Base-by-base conservation (phyloP, 2,888 invertebrate genomes). In the Ecliptopera silaceata region DNA sequence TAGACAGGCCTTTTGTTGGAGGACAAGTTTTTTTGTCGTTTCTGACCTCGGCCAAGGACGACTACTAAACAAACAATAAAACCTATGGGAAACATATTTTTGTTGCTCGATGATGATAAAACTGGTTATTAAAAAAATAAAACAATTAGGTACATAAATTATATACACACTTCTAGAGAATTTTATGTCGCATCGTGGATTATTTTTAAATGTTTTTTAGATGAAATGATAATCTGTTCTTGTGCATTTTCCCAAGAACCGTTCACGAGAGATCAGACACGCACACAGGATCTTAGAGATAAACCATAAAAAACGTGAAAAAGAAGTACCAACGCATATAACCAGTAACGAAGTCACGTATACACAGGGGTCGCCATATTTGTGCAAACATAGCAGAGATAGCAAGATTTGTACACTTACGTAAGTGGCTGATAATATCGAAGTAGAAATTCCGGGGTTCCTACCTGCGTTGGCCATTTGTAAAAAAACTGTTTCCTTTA, bases 401-500 rank as follows among this genome's bases (percentile, higher is more conserved):
- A 88, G 84, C 80, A 78, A 79, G 59, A 83, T 86, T 82, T 84
- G 81, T 76, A 74, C 10, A 15, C 36, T 36, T 36, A 36, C 72
- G 70, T 79, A 83, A 79, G 81, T 80, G 82, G 78, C 74, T 72
- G 86, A 86, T 86, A 84, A 77, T 71, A 80, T 80, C 78, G 66
- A 69, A 74, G 59, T 72, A 64, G 74, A 73, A 73, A 72, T 76
- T 74, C 69, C 67, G 59, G 61, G 65, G 77, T 79, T 75, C 72
- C 77, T 87, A 86, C 89, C 86, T 86, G 88, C 68, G 70, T 68
- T 72, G 80, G 77, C 77, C 78, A 70, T 65, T 55, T 79, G 86
- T 6, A n/a, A 26, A 88, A 88, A 88, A 84, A 81, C 66, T 76
- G 81, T 84, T 89, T 88, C 87, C 87, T 84, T 82, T 78, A 79